Conservation (phyloP, 2,113 vertebrate species). For the Morone saxatilis region DNA sequence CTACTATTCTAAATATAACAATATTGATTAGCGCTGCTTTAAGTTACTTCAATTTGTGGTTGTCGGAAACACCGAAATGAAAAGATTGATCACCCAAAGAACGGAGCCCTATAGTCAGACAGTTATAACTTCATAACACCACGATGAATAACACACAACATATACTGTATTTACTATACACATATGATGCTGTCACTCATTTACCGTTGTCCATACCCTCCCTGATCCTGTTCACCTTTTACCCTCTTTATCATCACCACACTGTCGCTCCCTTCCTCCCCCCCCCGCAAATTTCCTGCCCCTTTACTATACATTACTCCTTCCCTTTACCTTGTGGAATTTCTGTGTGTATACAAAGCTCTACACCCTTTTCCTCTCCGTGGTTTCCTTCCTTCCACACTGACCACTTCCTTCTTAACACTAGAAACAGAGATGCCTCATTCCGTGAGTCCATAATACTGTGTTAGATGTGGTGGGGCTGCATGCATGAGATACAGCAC, state of each 20-base stretch:
- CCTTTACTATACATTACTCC: not conserved
- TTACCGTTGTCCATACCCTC: not conserved
- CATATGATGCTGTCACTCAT: not conserved
- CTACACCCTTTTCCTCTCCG: slow-evolving; percentile 6
- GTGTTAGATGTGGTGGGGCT: slow-evolving; percentile 10
- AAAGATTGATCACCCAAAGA: too few relatives aligned
- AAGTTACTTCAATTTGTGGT: too few relatives aligned
- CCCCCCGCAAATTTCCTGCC: not conserved
- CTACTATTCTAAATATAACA: too few relatives aligned
- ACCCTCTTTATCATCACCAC: not conserved
- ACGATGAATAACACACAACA: too few relatives aligned
- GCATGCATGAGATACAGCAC: slow-evolving; percentile 8
- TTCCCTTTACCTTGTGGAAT: not conserved
- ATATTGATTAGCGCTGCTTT: too few relatives aligned
- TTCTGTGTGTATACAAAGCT: not conserved
- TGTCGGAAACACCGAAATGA: too few relatives aligned
- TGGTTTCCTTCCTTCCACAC: slow-evolving; percentile 18
- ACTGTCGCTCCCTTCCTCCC: not conserved
- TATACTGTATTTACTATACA: not conserved
- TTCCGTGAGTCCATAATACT: not conserved
- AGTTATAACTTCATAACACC: too few relatives aligned
- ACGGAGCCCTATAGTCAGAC: too few relatives aligned
- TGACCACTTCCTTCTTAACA: slow-evolving; percentile 16
- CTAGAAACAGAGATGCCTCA: slow-evolving; percentile 7
- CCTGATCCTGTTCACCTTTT: not conserved